Base-by-base conservation (phyloP, 2,797 vertebrate genomes). In the Muscicapa comitata region DNA sequence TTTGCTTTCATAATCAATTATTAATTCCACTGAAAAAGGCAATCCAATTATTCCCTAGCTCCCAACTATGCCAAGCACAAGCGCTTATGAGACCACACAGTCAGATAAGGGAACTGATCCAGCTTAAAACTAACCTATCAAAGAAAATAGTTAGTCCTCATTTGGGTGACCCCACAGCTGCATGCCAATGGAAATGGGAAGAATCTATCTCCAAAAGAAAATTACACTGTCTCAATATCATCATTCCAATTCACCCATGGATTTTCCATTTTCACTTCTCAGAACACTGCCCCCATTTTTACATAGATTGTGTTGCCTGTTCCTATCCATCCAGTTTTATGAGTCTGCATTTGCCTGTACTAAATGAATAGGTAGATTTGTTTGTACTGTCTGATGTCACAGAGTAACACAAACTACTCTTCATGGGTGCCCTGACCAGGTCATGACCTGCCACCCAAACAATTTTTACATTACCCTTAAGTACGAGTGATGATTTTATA, bases 1-100 rank as follows among this genome's bases (percentile, higher is more conserved):
- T 86, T 94, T 94, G 87, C 89, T 93, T 94, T 95, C 87, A 91
- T 65, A 79, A 91, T 70, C 90, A 91, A 66, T 85, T 85, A 85
- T 38, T 55, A 89, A 93, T 94, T 82, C 78, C 75, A 89, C 87
- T 76, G 88, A 80, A 95, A 95, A 94, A 94, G 59, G 79, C 88
- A 93, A 90, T 93, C 72, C 79, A 91, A 51, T 93, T 91, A 95
- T 50, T 93, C 33, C 57, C 86, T 28, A 84, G 76, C 58, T 94
- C 73, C 62, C 66, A 75, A 31, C 73, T 63, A 84, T 6, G 58
- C 31, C 90, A 96, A 81, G 48, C 29, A 90, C 68, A 86, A 45
- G 67, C 62, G 58, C 70, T 92, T 78, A 61, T 17, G 62, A 89
- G 74, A 84, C 80, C 81, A 79, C 83, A 81, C 71, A 90, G 62